These are phyloP conservation scores for Sternarchorhynchus goeldii DNA, from an alignment of 2,797 vertebrate species.

Conservation along the genomic window DNA sequence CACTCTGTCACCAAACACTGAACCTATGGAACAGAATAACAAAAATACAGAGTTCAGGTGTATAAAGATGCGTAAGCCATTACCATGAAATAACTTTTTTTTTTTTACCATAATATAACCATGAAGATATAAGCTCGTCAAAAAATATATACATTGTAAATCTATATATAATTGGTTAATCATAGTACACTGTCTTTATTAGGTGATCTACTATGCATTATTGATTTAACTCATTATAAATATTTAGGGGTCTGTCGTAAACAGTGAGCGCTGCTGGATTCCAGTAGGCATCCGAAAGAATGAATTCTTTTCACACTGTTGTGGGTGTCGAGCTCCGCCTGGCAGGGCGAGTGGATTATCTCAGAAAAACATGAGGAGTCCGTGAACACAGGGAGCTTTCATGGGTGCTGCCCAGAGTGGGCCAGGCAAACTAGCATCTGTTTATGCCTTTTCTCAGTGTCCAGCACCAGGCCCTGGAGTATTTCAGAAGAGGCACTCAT, in stretches of 20 bases:
- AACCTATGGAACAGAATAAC: conserved; percentile 31
- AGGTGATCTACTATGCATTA: not conserved
- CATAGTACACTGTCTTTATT: not conserved
- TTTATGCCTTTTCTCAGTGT: conserved; percentile 57
- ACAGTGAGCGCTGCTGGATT: conserved; percentile 71
- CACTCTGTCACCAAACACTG: not conserved
- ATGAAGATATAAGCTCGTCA: not conserved
- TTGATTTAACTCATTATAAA: conserved; percentile 57
- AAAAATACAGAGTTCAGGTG: not conserved
- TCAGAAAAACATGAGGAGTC: conserved; percentile 80
- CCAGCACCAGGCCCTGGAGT: conserved; percentile 24
- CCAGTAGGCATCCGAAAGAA: conserved; percentile 71
- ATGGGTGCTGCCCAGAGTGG: conserved; percentile 74
- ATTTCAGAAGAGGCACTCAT: conserved; percentile 34
- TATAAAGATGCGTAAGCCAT: not conserved
- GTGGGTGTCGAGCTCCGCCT: conserved; percentile 80
- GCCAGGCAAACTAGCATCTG: conserved; percentile 67
- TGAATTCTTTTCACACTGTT: conserved; percentile 75
- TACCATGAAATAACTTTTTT: not conserved
- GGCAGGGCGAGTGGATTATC: conserved; percentile 77
- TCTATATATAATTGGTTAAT: not conserved
- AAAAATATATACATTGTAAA: conserved; percentile 9
- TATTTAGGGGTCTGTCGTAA: conserved; percentile 63
- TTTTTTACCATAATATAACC: not conserved
- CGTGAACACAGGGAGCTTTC: conserved; percentile 82